Evolutionary conservation across 2,888 invertebrate genomes (phyloP).

Genomic region (Panopea generosa): DNA sequence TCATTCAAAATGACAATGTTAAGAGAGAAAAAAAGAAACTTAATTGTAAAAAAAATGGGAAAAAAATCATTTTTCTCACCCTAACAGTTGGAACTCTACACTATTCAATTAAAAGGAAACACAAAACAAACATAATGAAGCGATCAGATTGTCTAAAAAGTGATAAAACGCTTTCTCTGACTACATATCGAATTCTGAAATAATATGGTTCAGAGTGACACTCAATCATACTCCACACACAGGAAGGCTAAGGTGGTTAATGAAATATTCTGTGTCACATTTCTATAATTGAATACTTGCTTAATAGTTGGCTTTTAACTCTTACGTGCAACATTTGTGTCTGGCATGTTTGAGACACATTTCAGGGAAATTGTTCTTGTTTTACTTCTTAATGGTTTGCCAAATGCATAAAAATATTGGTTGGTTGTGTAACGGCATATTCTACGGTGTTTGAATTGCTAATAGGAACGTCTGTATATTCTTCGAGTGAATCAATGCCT

Average conservation of each 20-base stretch:
- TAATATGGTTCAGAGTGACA: background rate
- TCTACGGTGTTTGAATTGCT: too few species aligned
- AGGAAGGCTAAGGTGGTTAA: conserved; percentile 2
- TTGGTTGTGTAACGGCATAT: too few species aligned
- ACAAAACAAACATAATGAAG: conserved; percentile 4
- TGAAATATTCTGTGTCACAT: conserved; percentile 23
- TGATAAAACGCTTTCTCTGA: conserved; percentile 9
- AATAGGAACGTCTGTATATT: too few species aligned
- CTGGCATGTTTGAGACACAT: conserved; percentile 21
- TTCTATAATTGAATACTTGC: conserved; percentile 10
- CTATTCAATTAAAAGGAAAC: conserved; percentile 6
- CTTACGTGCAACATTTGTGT: conserved; percentile 11
- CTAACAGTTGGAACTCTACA: too few species aligned
- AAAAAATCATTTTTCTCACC: too few species aligned
- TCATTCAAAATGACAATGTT: too few species aligned
- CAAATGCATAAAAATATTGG: too few species aligned
- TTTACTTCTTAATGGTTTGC: too few species aligned
- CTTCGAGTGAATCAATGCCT: too few species aligned
- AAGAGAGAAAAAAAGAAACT: too few species aligned
- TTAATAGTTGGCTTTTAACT: conserved; percentile 32
- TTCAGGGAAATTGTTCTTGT: background rate
- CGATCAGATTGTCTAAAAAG: conserved; percentile 6
- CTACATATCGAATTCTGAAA: conserved; percentile 4
- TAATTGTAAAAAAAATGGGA: too few species aligned
- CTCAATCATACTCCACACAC: conserved; percentile 1